phyloP scores from a whole-genome alignment of 64 coral and sea anemone genomes.

The Stichodactyla mertensii region DNA sequence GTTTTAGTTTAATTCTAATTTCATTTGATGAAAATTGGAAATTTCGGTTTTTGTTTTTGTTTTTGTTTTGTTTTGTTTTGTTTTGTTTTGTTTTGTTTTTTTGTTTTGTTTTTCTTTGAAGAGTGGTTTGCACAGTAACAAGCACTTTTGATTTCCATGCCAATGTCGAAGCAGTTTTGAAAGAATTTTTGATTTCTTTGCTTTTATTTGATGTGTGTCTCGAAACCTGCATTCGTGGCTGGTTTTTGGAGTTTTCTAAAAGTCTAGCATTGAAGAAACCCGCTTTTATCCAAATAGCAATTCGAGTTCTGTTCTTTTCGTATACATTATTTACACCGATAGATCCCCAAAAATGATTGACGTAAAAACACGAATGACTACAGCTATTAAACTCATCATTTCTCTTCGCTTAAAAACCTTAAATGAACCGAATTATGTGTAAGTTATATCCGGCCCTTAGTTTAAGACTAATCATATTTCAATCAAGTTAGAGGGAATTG shows the following conservation, averaged over 20 bases:
- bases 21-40: too few relatives aligned
- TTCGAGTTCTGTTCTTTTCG: neutral
- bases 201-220: neutral
- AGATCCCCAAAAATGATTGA: neutral
- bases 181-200: neutral
- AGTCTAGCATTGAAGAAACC: neutral
- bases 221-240: neutral
- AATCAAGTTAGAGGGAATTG: neutral
- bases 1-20: too few relatives aligned
- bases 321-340: neutral
- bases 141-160: too few relatives aligned
- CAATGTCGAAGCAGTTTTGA: too few relatives aligned
- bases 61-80: too few relatives aligned
- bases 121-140: too few relatives aligned
- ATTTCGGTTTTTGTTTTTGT: too few relatives aligned
- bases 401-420: neutral
- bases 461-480: neutral
- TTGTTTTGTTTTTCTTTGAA: too few relatives aligned
- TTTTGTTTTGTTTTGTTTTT: too few relatives aligned
- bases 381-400: neutral
- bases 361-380: neutral
- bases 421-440: neutral
- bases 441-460: neutral
- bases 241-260: neutral
- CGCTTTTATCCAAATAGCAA: neutral